A percentile compares a stretch with the other conserved stretches of the same genome.
phyloP scores from a whole-genome alignment of 2,888 invertebrate species.

The Ectemnius continuus region DNA sequence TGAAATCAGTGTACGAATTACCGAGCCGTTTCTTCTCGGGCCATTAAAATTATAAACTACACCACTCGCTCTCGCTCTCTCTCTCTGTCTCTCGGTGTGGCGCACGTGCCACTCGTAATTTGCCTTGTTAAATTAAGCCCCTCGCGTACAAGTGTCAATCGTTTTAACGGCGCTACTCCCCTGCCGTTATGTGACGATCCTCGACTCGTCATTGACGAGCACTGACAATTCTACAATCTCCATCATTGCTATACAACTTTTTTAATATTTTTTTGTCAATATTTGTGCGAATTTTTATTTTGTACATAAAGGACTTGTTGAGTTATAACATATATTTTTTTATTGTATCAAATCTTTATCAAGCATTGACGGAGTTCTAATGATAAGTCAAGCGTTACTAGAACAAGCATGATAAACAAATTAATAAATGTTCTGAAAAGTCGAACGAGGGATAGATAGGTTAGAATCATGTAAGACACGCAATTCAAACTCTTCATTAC shows the following conservation, averaged over 20 bases:
- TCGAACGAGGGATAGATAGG: not conserved
- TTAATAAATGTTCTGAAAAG: not conserved
- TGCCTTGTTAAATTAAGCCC: conserved; percentile 53
- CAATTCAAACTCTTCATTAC: conserved; percentile 9
- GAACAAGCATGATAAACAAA: too few species aligned
- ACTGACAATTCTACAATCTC: too few species aligned
- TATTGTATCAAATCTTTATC: not conserved
- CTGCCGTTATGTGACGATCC: conserved; percentile 17
- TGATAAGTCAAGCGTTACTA: too few species aligned
- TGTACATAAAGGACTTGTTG: not conserved
- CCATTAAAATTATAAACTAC: conserved; percentile 67
- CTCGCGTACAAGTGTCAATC: conserved; percentile 32
- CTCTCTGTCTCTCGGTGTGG: conserved; percentile 54
- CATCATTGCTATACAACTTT: too few species aligned
- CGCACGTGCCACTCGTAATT: conserved; percentile 62
- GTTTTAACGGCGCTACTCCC: conserved; percentile 31
- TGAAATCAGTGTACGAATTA: conserved; percentile 55
- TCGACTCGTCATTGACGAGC: not conserved
- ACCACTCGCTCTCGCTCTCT: too few species aligned
- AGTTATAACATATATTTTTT: not conserved
- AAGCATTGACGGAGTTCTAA: too few species aligned
- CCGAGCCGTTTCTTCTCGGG: conserved; percentile 37
- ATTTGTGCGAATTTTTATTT: not conserved
- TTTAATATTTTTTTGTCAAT: too few species aligned
- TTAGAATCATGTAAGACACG: conserved; percentile 3